Percentiles rank a stretch among this genome's conserved stretches.
phyloP scores from a whole-genome alignment of 2,113 vertebrate species.

The Istiophorus platypterus region DNA sequence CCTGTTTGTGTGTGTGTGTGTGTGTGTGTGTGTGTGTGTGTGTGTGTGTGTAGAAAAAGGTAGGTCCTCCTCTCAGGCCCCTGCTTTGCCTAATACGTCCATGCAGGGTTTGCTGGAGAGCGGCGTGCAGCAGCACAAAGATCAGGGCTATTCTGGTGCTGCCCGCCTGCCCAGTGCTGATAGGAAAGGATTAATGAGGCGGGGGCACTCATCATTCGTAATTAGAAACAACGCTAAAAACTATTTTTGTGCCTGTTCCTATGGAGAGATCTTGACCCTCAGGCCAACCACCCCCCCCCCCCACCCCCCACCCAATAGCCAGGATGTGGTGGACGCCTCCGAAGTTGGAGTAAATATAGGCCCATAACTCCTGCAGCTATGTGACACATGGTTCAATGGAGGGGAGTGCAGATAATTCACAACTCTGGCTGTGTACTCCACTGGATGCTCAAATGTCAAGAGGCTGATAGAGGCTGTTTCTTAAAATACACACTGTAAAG shows the following conservation, averaged over 20 bases:
- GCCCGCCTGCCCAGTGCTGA: constrained; percentile 86
- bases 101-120: constrained; percentile 77
- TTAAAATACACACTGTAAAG: constrained; percentile 33
- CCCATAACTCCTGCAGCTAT: constrained; percentile 71
- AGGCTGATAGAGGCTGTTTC: constrained; percentile 36
- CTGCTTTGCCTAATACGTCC: constrained; percentile 91
- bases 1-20: constrained; percentile 37
- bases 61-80: constrained; percentile 65
- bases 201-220: constrained; percentile 89
- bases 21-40: constrained; percentile 8
- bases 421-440: constrained; percentile 48
- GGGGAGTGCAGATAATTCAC: constrained; percentile 71
- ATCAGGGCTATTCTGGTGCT: constrained; percentile 93
- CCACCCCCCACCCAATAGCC: constrained; percentile 24
- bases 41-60: constrained; percentile 43
- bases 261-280: constrained; percentile 84
- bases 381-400: constrained; percentile 74
- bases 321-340: constrained; percentile 53
- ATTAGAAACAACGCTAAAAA: constrained; percentile 91
- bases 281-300: constrained; percentile 51
- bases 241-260: constrained; percentile 90
- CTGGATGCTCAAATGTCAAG: constrained; percentile 64
- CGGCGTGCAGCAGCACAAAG: constrained; percentile 85
- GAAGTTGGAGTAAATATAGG: constrained; percentile 84
- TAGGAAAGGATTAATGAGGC: constrained; percentile 92